A percentile compares a stretch with the other conserved stretches of the same genome.
Conservation (phyloP, 2,797 vertebrate genomes). For the Gorsachius magnificus region DNA sequence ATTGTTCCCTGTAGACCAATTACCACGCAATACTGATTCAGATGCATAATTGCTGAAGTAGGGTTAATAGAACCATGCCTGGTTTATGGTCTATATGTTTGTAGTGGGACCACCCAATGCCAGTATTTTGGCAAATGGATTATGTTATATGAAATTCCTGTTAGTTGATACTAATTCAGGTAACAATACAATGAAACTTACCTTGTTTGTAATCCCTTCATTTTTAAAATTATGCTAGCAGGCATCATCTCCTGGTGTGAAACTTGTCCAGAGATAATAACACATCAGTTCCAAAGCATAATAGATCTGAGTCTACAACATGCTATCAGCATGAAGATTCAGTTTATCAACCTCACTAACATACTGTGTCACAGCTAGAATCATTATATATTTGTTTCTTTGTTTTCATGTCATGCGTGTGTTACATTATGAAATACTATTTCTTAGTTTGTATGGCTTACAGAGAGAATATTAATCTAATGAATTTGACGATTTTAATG, state of each 20-base stretch:
- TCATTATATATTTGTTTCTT: constrained; percentile 73
- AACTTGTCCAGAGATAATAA: constrained; percentile 79
- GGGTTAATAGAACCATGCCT: constrained; percentile 37
- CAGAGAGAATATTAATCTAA: constrained; percentile 23
- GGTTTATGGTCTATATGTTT: constrained; percentile 42
- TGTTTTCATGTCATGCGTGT: constrained; percentile 63
- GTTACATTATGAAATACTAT: constrained; percentile 50
- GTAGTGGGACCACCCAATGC: constrained; percentile 11
- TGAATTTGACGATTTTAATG: constrained; percentile 33
- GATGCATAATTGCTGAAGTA: neutral
- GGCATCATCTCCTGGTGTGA: constrained; percentile 72
- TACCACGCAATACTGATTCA: neutral
- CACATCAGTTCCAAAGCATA: constrained; percentile 70
- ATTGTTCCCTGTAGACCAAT: neutral
- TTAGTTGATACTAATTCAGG: constrained; percentile 69
- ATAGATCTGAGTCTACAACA: constrained; percentile 72
- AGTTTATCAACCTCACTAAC: constrained; percentile 65
- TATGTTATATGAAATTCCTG: constrained; percentile 27
- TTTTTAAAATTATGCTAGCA: constrained; percentile 69
- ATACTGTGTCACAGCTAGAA: constrained; percentile 76
- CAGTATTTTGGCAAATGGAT: constrained; percentile 3
- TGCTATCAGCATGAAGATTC: constrained; percentile 64
- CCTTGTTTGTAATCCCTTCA: constrained; percentile 74
- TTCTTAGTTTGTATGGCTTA: constrained; percentile 17
- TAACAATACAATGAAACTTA: constrained; percentile 56